Evolutionary conservation across 1,140 invertebrate genomes (phyloP), one percentile per base, ranked within the genome.

Genomic region (Polyergus mexicanus): DNA sequence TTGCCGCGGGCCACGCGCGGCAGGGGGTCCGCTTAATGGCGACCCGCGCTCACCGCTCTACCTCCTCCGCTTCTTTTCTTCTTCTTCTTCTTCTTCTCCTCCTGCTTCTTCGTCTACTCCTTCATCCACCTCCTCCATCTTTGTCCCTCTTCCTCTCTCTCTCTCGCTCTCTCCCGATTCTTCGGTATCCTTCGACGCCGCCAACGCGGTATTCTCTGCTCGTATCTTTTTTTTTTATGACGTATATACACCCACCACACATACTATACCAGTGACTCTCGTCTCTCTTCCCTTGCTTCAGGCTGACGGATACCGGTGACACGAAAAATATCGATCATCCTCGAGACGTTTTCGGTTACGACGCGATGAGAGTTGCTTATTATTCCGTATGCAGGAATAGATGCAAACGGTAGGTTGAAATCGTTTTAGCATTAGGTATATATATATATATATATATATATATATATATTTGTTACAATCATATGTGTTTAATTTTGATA

Each of bases 1-100:
- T 93, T 93, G 92, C 92, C 92, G 92, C 92, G 92, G 95, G 95
- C 94, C 92, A 95, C 94, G 88, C 94, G 91, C 94, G 91, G 93
- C 94, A 95, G 94, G 95, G 95, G 95, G 92, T 93, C 92, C 90
- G 92, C 94, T 95, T 95, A 95, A 95, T 95, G 94, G 95, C 95
- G 94, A 95, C 94, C 94, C 93, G 93, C 94, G 89, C 93, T 92
- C 93, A 92, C 93, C 92, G 91, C 91, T 90, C 89, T 91, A 90
- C 91, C 91, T 88, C 91, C 87, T 75, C 92, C 84, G 56, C 66
- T 71, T 78, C 86, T 69, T 88, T 87, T 65, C 91, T 90, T 88
- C 91, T 86, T 75, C 92, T 81, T 56, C 66, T 74, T 81, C 86
- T 69, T 88, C 88, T 65, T 66, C 65, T 68, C 86, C 90, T 87